Conservation (phyloP, 1,140 invertebrate genomes). For the Sesamia nonagrioides region DNA sequence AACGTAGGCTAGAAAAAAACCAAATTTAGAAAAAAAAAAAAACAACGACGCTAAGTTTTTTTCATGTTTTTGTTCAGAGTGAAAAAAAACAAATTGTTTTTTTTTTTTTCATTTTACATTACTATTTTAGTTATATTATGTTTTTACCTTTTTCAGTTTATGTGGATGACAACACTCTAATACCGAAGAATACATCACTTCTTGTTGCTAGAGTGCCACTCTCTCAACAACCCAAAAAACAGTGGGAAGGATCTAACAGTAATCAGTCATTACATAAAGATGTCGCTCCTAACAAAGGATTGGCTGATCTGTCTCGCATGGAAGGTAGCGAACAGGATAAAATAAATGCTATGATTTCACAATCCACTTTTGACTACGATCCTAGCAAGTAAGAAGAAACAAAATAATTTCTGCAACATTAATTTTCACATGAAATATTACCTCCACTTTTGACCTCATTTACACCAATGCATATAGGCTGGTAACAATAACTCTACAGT, state of each 20-base stretch:
- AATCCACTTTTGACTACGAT: slow-evolving; percentile 98
- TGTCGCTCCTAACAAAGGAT: slow-evolving; percentile 88
- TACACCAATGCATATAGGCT: no score
- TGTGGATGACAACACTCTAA: slow-evolving; percentile 95
- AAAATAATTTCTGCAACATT: slow-evolving; percentile 15
- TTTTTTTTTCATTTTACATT: no score
- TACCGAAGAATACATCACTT: slow-evolving; percentile 99
- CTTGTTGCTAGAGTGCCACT: slow-evolving; percentile 97
- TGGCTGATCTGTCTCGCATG: slow-evolving; percentile 95
- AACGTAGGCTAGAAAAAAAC: no score
- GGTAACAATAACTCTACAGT: no score
- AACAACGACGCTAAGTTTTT: no score
- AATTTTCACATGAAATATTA: background rate
- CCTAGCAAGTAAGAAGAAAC: slow-evolving; percentile 94
- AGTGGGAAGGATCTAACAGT: slow-evolving; percentile 89
- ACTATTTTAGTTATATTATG: background rate
- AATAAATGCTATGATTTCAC: slow-evolving; percentile 98
- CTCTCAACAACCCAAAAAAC: slow-evolving; percentile 91
- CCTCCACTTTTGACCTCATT: no score
- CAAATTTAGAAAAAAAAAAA: no score
- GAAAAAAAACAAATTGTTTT: no score
- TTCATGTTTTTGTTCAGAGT: no score
- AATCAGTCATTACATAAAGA: slow-evolving; percentile 78
- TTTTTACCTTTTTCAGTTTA: slow-evolving; percentile 91
- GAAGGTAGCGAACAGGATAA: slow-evolving; percentile 98